phyloP scores from a whole-genome alignment of 1,140 invertebrate species.

The Drosophila equinoxialis region DNA sequence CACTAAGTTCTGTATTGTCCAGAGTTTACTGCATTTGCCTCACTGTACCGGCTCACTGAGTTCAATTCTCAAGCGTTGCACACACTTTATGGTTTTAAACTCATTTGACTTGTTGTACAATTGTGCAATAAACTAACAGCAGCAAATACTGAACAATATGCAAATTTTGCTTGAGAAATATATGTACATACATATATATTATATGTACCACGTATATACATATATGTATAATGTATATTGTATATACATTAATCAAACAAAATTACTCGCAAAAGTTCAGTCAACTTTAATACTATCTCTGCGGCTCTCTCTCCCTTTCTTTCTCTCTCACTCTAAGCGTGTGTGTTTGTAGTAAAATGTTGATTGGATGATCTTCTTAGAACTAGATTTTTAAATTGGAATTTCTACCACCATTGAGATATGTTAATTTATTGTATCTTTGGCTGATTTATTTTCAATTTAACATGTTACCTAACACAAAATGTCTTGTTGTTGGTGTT shows the following conservation, averaged over 20 bases:
- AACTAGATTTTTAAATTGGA: neutral
- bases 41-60: slow-evolving; percentile 16
- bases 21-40: slow-evolving; percentile 26
- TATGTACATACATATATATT: neutral
- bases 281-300: slow-evolving; percentile 8
- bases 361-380: neutral
- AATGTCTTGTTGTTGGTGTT: neutral
- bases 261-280: slow-evolving; percentile 29
- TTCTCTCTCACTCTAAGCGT: no score
- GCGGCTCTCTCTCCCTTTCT: no score
- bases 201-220: neutral
- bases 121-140: slow-evolving; percentile 68
- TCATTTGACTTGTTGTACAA: slow-evolving; percentile 70
- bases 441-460: slow-evolving; percentile 7
- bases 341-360: neutral
- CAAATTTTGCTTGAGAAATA: slow-evolving; percentile 52
- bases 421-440: slow-evolving; percentile 1
- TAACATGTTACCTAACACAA: neutral
- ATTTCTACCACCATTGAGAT: neutral
- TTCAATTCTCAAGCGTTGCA: slow-evolving; percentile 14
- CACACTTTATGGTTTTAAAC: slow-evolving; percentile 60
- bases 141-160: slow-evolving; percentile 65
- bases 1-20: neutral
- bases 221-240: neutral
- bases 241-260: slow-evolving; percentile 8